A percentile compares a stretch with the other conserved stretches of the same genome.
These are phyloP conservation scores for Pseudopleuronectes americanus DNA, from an alignment of 2,797 vertebrate genomes.

Conservation along the genomic window DNA sequence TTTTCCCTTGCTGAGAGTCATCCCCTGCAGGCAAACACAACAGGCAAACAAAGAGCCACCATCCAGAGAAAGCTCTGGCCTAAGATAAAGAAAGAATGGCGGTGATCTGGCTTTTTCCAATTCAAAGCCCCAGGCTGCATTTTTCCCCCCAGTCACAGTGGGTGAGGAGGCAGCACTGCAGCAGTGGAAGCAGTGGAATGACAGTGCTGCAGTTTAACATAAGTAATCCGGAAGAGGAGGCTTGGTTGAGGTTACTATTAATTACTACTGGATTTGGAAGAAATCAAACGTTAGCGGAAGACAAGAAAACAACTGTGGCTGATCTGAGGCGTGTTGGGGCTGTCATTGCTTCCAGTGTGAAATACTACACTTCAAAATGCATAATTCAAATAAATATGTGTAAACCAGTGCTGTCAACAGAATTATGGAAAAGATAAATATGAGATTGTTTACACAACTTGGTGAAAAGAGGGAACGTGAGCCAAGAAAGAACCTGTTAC, in stretches of 20 bases:
- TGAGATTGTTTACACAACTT: too few relatives aligned
- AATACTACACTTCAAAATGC: neutral
- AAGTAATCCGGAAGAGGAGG: slow-evolving; percentile 44
- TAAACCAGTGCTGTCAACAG: slow-evolving; percentile 2
- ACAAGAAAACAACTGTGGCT: slow-evolving; percentile 24
- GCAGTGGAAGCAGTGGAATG: slow-evolving; percentile 14
- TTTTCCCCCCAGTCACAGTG: slow-evolving; percentile 40
- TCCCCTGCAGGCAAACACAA: slow-evolving; percentile 74
- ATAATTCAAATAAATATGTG: neutral
- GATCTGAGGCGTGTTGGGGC: slow-evolving; percentile 8
- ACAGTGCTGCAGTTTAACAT: slow-evolving; percentile 31
- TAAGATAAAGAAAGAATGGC: slow-evolving; percentile 37
- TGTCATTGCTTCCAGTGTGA: neutral
- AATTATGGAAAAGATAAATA: too few relatives aligned
- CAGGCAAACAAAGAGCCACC: slow-evolving; percentile 73
- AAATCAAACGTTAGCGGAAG: slow-evolving; percentile 49
- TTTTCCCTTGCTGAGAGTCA: slow-evolving; percentile 62
- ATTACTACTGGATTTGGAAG: slow-evolving; percentile 31
- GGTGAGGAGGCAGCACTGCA: slow-evolving; percentile 34
- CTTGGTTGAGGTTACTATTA: slow-evolving; percentile 27
- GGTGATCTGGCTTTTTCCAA: slow-evolving; percentile 52
- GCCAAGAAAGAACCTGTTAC: too few relatives aligned
- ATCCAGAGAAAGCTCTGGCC: slow-evolving; percentile 63
- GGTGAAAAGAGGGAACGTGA: too few relatives aligned
- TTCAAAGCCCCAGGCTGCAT: slow-evolving; percentile 58